phyloP scores from a whole-genome alignment of 1,140 invertebrate species.

The Trichomalopsis sarcophagae region DNA sequence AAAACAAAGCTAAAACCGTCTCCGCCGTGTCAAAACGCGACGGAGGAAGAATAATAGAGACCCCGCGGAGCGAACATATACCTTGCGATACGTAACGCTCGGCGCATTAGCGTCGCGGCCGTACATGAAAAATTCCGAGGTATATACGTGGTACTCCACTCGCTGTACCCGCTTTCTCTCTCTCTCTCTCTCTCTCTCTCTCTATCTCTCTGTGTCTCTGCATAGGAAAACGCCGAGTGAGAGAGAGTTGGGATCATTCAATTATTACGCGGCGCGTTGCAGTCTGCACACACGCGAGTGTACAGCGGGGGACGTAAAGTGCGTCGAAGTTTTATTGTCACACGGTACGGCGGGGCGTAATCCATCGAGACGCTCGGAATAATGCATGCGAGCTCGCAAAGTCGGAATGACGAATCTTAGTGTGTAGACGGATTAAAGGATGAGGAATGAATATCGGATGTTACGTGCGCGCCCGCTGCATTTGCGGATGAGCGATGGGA shows the following conservation, averaged over 20 bases:
- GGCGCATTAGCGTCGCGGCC: conserved; percentile 1
- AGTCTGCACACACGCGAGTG: not conserved
- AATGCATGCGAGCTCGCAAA: not conserved
- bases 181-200: too few species aligned
- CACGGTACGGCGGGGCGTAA: not conserved
- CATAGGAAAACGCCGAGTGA: not conserved
- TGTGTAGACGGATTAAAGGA: not conserved
- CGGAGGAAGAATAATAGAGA: conserved; percentile 24
- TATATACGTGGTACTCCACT: not conserved
- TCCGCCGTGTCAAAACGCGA: not conserved
- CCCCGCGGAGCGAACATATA: not conserved
- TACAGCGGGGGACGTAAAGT: not conserved
- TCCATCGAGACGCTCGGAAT: not conserved
- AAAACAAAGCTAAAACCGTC: conserved; percentile 28
- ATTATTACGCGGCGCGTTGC: not conserved
- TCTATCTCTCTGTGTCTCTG: not conserved
- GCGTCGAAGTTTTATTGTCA: conserved; percentile 33
- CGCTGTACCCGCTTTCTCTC: too few species aligned
- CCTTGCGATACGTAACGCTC: conserved; percentile 34
- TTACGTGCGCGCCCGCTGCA: not conserved
- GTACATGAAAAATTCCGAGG: not conserved
- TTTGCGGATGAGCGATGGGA: not conserved
- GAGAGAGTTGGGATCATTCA: conserved; percentile 1
- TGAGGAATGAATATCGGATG: not conserved
- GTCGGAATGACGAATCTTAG: not conserved